A percentile compares a stretch with the other conserved stretches of the same genome.
Conservation (phyloP, 2,888 invertebrate genomes). For the Scrobipalpa costella region DNA sequence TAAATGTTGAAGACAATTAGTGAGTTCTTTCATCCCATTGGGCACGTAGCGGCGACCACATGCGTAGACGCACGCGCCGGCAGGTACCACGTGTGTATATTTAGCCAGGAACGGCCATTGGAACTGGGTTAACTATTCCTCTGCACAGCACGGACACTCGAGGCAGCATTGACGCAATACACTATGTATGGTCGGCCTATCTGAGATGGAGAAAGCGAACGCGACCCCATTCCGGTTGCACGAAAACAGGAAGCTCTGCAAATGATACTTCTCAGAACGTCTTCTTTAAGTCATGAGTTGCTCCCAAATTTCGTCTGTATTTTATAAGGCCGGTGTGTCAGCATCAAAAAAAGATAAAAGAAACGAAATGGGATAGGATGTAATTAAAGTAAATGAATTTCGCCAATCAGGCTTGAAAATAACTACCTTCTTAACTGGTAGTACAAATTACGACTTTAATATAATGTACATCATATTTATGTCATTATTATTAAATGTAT, state of each 20-base stretch:
- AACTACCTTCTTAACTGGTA: too few relatives aligned
- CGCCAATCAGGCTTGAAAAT: too few relatives aligned
- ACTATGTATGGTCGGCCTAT: slow-evolving; percentile 51
- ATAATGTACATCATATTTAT: too few relatives aligned
- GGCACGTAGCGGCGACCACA: slow-evolving; percentile 32
- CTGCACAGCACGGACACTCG: slow-evolving; percentile 64
- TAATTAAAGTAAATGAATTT: too few relatives aligned
- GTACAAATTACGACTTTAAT: too few relatives aligned
- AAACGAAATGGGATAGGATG: not conserved
- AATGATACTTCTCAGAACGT: slow-evolving; percentile 15
- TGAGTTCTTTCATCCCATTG: not conserved
- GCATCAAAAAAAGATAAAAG: too few relatives aligned
- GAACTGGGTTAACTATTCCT: slow-evolving; percentile 78
- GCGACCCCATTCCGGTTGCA: slow-evolving; percentile 58
- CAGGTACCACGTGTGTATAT: slow-evolving; percentile 62
- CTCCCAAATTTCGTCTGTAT: not conserved
- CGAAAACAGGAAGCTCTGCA: slow-evolving; percentile 54
- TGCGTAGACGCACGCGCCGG: slow-evolving; percentile 45
- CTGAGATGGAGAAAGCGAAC: slow-evolving; percentile 57
- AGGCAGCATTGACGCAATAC: slow-evolving; percentile 66
- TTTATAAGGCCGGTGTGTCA: not conserved
- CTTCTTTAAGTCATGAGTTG: slow-evolving; percentile 44
- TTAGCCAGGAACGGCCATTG: slow-evolving; percentile 41
- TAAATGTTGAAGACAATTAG: not conserved
- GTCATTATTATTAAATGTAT: not conserved